These are phyloP conservation scores for Drosophila robusta DNA, from an alignment of 2,888 invertebrate species.

Conservation along the genomic window DNA sequence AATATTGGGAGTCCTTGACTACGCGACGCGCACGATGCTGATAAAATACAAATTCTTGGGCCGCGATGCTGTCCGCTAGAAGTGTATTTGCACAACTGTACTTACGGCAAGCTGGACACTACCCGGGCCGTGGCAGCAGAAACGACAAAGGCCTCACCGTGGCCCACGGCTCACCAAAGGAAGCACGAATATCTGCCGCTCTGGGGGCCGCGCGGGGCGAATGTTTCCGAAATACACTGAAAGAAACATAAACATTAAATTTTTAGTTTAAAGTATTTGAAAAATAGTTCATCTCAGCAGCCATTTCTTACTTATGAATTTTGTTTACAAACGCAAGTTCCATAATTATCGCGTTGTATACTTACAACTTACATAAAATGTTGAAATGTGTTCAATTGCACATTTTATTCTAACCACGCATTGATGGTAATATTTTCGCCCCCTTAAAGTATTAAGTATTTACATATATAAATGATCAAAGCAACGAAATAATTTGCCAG, in stretches of 20 bases:
- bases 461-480: too few species aligned
- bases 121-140: constrained; percentile 47
- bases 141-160: constrained; percentile 54
- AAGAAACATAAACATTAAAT: constrained; percentile 4
- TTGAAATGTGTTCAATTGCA: too few species aligned
- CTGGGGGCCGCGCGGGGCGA: constrained; percentile 42
- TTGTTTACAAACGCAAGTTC: too few species aligned
- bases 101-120: constrained; percentile 74
- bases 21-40: constrained; percentile 81
- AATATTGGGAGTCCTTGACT: constrained; percentile 81
- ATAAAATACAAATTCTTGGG: constrained; percentile 79
- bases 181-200: constrained; percentile 56
- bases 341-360: too few species aligned
- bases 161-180: constrained; percentile 72
- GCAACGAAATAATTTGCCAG: too few species aligned
- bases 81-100: constrained; percentile 80
- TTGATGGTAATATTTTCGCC: too few species aligned
- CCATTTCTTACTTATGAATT: too few species aligned
- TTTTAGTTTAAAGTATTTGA: too few species aligned
- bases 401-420: too few species aligned
- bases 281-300: too few species aligned
- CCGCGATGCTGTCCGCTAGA: constrained; percentile 80
- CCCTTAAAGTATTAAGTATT: too few species aligned
- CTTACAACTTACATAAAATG: too few species aligned
- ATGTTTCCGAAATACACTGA: constrained; percentile 44